Evolutionary conservation across 2,888 invertebrate species (phyloP).

Genomic region (Netelia inedita): DNA sequence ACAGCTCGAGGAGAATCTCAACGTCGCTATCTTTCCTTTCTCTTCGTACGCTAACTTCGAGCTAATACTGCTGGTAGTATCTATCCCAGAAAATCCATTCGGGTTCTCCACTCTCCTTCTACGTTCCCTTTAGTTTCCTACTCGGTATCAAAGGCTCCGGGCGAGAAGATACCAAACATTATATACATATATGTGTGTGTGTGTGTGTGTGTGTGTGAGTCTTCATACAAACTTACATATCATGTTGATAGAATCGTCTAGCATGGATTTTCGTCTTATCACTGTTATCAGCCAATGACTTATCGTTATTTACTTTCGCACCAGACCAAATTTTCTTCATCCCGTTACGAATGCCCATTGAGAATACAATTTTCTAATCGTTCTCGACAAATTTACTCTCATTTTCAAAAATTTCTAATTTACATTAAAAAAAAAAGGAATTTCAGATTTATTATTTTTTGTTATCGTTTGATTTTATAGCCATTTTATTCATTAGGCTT

Average conservation of each 20-base stretch:
- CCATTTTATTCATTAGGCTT: no score
- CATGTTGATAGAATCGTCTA: not conserved
- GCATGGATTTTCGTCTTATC: slow-evolving; percentile 21
- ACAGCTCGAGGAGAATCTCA: slow-evolving; percentile 57
- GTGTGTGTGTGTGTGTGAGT: not conserved
- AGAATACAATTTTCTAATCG: no score
- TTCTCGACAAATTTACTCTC: no score
- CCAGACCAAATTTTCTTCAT: no score
- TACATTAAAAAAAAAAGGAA: no score
- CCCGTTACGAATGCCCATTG: no score
- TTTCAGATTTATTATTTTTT: no score
- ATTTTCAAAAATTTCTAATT: no score
- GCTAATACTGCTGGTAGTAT: slow-evolving; percentile 71
- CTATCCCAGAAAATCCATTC: slow-evolving; percentile 71
- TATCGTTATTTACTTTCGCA: no score
- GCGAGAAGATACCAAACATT: slow-evolving; percentile 54
- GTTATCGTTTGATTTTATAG: no score
- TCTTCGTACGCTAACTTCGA: slow-evolving; percentile 68
- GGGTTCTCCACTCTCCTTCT: slow-evolving; percentile 45
- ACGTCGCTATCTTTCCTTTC: slow-evolving; percentile 32
- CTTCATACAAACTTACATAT: not conserved
- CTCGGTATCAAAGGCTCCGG: slow-evolving; percentile 34
- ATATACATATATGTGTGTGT: not conserved
- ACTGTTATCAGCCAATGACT: slow-evolving; percentile 10
- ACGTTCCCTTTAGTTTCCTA: slow-evolving; percentile 40